These are phyloP conservation scores for Phylloscopus trochiloides DNA, from an alignment of 2,113 vertebrate species.

Conservation along the genomic window DNA sequence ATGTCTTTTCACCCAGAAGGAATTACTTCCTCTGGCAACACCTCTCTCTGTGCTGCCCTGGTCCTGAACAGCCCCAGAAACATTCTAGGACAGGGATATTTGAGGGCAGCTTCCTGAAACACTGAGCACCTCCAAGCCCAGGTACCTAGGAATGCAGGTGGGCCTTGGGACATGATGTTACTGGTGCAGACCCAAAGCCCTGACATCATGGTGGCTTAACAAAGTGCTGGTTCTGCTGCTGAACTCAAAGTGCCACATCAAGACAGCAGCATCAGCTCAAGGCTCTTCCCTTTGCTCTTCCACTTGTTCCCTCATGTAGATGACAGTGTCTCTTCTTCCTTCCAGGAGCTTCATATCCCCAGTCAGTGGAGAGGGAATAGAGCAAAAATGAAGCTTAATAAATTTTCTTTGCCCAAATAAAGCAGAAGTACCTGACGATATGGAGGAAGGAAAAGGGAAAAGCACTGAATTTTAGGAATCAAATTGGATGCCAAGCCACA, in stretches of 20 bases:
- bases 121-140: neutral
- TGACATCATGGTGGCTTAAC: accelerated
- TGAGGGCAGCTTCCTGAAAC: neutral
- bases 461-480: neutral
- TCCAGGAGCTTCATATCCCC: neutral
- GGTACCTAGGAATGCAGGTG: neutral
- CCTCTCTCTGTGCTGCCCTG: neutral
- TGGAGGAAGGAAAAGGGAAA: neutral
- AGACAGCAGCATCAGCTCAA: neutral
- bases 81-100: neutral
- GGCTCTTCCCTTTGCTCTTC: neutral
- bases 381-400: neutral
- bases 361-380: neutral
- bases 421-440: neutral
- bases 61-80: neutral
- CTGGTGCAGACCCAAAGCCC: neutral
- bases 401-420: neutral
- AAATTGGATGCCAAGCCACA: neutral
- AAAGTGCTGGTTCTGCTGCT: neutral
- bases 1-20: neutral
- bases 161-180: accelerated
- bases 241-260: neutral
- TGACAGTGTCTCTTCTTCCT: neutral
- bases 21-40: neutral
- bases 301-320: accelerated